Percentiles rank a stretch among this genome's conserved stretches.
Conservation (phyloP, 2,888 invertebrate species). For the Drosophila siamana region DNA sequence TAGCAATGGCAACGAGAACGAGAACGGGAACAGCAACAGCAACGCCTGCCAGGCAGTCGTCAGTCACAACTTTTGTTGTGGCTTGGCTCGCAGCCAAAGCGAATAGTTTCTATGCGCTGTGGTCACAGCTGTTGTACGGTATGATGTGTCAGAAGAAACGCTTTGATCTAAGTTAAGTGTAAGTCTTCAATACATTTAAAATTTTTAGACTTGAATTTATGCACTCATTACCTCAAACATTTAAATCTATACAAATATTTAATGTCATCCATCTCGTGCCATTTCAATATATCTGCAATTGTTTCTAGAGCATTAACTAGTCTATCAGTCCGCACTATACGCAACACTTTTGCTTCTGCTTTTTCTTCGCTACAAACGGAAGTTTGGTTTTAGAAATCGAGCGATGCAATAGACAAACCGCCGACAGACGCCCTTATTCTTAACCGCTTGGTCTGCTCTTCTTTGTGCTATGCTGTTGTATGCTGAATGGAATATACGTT, state of each 20-base stretch:
- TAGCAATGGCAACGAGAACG: conserved; percentile 13
- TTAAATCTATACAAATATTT: no score
- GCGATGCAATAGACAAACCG: conserved; percentile 54
- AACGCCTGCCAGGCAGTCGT: conserved; percentile 76
- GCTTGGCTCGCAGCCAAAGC: conserved; percentile 74
- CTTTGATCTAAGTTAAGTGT: no score
- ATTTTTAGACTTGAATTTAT: no score
- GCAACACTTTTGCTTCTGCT: not conserved
- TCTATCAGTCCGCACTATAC: not conserved
- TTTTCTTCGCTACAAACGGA: conserved; percentile 47
- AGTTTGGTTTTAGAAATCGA: conserved; percentile 80
- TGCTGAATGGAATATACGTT: conserved; percentile 13
- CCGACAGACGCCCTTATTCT: conserved; percentile 44
- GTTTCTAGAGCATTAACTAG: not conserved
- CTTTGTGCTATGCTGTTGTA: no score
- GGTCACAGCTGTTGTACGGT: conserved; percentile 14
- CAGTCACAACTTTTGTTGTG: conserved; percentile 80
- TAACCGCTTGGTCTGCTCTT: conserved; percentile 9
- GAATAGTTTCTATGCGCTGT: conserved; percentile 50
- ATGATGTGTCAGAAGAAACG: conserved; percentile 12
- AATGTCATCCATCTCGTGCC: no score
- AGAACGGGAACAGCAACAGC: no score
- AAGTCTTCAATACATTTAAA: no score
- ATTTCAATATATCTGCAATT: no score
- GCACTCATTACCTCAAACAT: no score